Base-by-base conservation (phyloP, 2,113 vertebrate genomes). In the Engystomops pustulosus region DNA sequence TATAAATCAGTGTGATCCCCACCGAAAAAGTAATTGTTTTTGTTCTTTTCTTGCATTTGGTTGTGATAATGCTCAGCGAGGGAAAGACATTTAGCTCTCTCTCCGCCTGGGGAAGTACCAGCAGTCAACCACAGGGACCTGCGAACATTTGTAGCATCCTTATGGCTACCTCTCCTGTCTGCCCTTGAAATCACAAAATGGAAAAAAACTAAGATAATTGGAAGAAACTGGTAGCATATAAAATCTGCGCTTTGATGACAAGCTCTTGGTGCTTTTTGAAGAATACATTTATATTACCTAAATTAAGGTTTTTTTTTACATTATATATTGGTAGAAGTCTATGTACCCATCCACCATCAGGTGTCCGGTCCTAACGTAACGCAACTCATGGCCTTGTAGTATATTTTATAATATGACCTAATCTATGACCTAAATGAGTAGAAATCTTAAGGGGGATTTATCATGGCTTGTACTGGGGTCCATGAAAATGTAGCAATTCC, bases 1-100 rank as follows among this genome's bases (percentile, higher is more conserved):
- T 47, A 75, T 75, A 83, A 83, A 83, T 65, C 70, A 55, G 55
- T 76, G 44, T 69, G 74, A 69, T 68, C 82, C 74, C 82, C 60
- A 53, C 72, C 8, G 82, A 53, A 84, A 78, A 68, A 77, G 82
- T 84, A 77, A 84, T 84, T 84, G 82, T 77, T 84, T 77, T 69
- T 15, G 10, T 76, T 67, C 71, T 51, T 78, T 27, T 84, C 41
- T 68, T 77, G 30, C 45, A 77, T 78, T 78, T 68, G 65, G 8
- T 69, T 68, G 44, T 14, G n/a, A 68, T 84, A 78, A 78, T 68
- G 20, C 72, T 49, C 60, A 84, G 72, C 23, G 9, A 77, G 82
- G 60, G 74, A 49, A 84, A 84, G 30, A 55, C 72, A 68, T 53
- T 84, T 68, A 49, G 30, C 23, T 36, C 55, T 69, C 72, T 60